Evolutionary conservation across 2,888 invertebrate genomes (phyloP), one percentile per base, ranked within the genome.

Genomic region (Hyposoter dolosus): DNA sequence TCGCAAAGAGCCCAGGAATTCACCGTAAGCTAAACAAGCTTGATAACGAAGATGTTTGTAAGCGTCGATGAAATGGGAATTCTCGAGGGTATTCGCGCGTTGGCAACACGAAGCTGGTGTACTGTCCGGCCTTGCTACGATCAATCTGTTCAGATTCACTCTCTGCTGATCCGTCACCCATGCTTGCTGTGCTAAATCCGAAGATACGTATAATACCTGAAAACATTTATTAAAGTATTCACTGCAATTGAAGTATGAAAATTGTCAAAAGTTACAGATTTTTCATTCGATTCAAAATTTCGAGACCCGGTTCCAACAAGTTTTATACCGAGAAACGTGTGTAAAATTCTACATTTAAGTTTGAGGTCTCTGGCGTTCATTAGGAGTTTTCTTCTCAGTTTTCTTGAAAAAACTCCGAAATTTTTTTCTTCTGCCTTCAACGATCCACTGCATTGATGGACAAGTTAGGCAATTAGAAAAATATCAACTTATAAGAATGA

Each of bases 131-230:
- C 96, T 95, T 69, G 97, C 96, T 60, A 97, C 95, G 87, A 98
- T 96, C 90, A 98, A 94, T 90, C 96, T 96, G 88, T 97, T 97
- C 40, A 98, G 95, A 93, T 97, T 97, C 88, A 97, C 96, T 88
- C 97, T 96, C 94, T 98, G 98, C 94, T 98, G 98, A 3, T 97
- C 96, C 86, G 97, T 97, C 86, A 98, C 96, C 98, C 98, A 99
- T 50, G 98, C 97, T 84, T 97, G 96, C 94, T 97, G 96, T 40
- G 96, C 95, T 68, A 97, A 94, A 83, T 95, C 94, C 87, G 96
- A 96, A 0, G 96, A 96, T 75, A 95, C 94, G 83, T 94, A 94
- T 72, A 94, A 91, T 28, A 96, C 95, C 95, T 95, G 77, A 60
- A 90, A 89, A 47, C 23, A 45, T 15, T 6, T 10, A 15, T 19